Base-by-base conservation (phyloP, 2,797 vertebrate genomes). In the Tenualosa thibaudeaui region DNA sequence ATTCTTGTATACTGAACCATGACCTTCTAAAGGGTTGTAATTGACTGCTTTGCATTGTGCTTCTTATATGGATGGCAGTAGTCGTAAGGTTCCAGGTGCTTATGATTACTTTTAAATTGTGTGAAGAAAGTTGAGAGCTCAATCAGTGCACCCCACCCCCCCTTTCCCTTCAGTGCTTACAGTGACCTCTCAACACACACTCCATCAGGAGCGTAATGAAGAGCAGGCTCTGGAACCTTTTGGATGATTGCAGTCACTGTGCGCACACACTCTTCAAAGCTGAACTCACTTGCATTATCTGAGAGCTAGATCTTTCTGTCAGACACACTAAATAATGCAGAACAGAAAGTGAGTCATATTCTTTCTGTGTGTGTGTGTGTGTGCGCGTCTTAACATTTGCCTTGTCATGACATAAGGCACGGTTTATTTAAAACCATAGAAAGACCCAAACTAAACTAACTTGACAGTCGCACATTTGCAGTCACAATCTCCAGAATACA, bases 1-100 rank as follows among this genome's bases (percentile, higher is more conserved):
- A 75, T 75, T 40, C 68, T 75, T 75, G 68, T 15, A 75, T 75
- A 40, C 19, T 43, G 68, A 75, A 19, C 68, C 15, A 65, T 65
- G 24, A 65, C 62, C 24, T 31, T 3, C 62, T 65, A 65, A 65
- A 31, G 24, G 31, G 62, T 31, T 31, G 24, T 65, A 65, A 65
- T 65, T 65, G 24, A 31, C 24, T 31, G 62, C 24, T 75, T 75
- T 37, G 31, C 68, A 75, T 40, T 75, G 24, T 75, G 15, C 68
- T 75, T 75, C 37, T 19, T 5, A 40, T 10, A 40, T 75, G 68
- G 40, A 75, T 40, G 31, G 6, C 1, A 40, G 37, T 71, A 40
- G 37, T 40, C 65, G 17, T 71, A 71, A 75, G 17, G 31, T 43
- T 75, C 15, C 15, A 19, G 15, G 37, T 1, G 12, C 68, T 40